phyloP scores from a whole-genome alignment of 2,888 invertebrate genomes.

The Diarsia rubi region DNA sequence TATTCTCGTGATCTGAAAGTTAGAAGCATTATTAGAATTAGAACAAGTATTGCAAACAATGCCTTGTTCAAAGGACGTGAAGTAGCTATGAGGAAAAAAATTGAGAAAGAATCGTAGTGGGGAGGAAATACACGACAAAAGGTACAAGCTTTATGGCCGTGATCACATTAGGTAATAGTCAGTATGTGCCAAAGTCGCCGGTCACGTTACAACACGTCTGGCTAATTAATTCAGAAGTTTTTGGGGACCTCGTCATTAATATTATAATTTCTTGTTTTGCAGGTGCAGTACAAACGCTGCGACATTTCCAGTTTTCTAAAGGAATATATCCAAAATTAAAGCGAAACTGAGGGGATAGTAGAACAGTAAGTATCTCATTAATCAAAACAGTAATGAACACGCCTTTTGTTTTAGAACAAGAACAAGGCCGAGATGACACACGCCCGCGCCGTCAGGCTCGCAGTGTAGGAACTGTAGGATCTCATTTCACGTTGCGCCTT shows the following conservation, averaged over 20 bases:
- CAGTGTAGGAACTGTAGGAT: conserved; percentile 74
- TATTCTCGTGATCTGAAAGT: conserved; percentile 60
- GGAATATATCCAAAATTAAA: not conserved
- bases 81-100: not conserved
- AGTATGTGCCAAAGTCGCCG: conserved; percentile 3
- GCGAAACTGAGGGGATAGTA: not conserved
- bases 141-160: not conserved
- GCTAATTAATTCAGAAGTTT: conserved; percentile 25
- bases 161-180: not conserved
- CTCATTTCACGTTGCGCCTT: conserved; percentile 78
- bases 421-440: conserved; percentile 23
- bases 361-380: not conserved
- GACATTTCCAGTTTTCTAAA: conserved; percentile 5
- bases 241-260: not conserved
- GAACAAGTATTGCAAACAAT: conserved; percentile 39
- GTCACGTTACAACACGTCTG: conserved; percentile 40
- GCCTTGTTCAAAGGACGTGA: conserved; percentile 7
- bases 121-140: not conserved
- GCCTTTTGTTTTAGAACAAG: conserved; percentile 33
- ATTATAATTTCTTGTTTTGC: conserved; percentile 23
- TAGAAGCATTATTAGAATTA: conserved; percentile 49
- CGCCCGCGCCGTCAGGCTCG: conserved; percentile 21
- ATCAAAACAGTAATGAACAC: conserved; percentile 16
- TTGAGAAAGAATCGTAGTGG: not conserved
- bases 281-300: not conserved